Evolutionary conservation across 2,797 vertebrate genomes (phyloP), one percentile per base, ranked within the genome.

Genomic region (Eupleurogrammus muticus): DNA sequence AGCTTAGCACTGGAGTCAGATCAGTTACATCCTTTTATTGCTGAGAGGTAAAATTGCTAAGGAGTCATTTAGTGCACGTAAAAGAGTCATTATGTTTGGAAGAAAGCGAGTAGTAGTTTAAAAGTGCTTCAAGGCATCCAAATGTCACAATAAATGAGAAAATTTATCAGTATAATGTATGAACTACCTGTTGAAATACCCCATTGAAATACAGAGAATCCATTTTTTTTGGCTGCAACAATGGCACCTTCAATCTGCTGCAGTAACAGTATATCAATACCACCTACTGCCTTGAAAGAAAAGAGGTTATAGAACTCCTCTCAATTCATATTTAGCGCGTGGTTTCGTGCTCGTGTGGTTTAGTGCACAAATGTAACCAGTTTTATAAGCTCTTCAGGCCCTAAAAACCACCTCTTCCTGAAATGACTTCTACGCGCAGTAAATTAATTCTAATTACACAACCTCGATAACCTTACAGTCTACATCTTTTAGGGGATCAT

Each of bases 11-110:
- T 20, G 36, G 10, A 59, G 42, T 62, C 38, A 50, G 32, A 58
- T 79, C 69, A 79, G 40, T 47, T 63, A 21, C 56, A 3, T 50
- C 36, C 16, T 10, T 3, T 44, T 23, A 32, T 17, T 55, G 53
- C 24, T 70, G 35, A 6, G 14, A 51, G 38, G 32, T 20, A 4
- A 57, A 21, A 44, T 58, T 57, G 9, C 70, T 52, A 1, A 38
- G 46, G 57, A 19, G 55, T 68, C 7, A 36, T 53, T 47, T 5
- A 50, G 54, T 53, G 66, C 11, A 19, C 24, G 21, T 47, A 47
- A 46, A 46, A 48, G 19, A 48, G 44, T 55, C 28, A 17, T 21
- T 14, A 14, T 6, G 24, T 68, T 69, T 35, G 40, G 53, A 62
- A 38, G 16, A 58, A 32, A 73, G 53, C 28, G 8, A 28, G 13